Conservation (phyloP, 92 coral and sea anemone genomes). For the Phenganax stokvisi region DNA sequence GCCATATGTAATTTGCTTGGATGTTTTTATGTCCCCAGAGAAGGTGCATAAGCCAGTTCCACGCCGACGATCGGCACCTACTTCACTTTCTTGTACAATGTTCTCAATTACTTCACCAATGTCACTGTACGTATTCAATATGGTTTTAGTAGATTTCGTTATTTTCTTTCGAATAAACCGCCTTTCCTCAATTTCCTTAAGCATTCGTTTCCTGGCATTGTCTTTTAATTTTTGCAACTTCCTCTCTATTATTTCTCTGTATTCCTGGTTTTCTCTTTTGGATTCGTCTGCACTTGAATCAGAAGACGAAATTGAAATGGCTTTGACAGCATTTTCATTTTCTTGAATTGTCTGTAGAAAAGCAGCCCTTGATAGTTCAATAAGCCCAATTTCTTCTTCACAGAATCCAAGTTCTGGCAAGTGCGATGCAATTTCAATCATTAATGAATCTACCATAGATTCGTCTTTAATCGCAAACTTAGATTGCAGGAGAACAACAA, state of each 20-base stretch:
- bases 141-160: conserved; percentile 36
- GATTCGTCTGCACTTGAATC: conserved; percentile 39
- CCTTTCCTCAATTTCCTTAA: conserved; percentile 44
- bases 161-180: conserved; percentile 43
- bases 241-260: conserved; percentile 30
- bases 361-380: conserved; percentile 45
- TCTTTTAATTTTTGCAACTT: conserved; percentile 42
- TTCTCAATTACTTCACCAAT: conserved; percentile 48
- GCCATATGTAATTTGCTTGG: conserved; percentile 37
- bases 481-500: conserved; percentile 37
- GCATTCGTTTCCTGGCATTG: conserved; percentile 32
- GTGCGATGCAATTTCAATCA: conserved; percentile 40
- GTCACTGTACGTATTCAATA: conserved; percentile 29
- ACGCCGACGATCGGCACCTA: conserved; percentile 48
- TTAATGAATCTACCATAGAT: conserved; percentile 31
- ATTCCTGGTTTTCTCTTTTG: conserved; percentile 15
- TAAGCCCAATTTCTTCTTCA: conserved; percentile 44
- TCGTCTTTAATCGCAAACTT: conserved; percentile 36
- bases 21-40: conserved; percentile 29
- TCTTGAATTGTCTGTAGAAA: conserved; percentile 41
- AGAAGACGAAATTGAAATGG: conserved; percentile 28
- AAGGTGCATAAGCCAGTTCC: conserved; percentile 49
- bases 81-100: conserved; percentile 40
- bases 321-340: conserved; percentile 29
- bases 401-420: conserved; percentile 44